Evolutionary conservation across 2,113 vertebrate species (phyloP).

Genomic region (Ondatra zibethicus): DNA sequence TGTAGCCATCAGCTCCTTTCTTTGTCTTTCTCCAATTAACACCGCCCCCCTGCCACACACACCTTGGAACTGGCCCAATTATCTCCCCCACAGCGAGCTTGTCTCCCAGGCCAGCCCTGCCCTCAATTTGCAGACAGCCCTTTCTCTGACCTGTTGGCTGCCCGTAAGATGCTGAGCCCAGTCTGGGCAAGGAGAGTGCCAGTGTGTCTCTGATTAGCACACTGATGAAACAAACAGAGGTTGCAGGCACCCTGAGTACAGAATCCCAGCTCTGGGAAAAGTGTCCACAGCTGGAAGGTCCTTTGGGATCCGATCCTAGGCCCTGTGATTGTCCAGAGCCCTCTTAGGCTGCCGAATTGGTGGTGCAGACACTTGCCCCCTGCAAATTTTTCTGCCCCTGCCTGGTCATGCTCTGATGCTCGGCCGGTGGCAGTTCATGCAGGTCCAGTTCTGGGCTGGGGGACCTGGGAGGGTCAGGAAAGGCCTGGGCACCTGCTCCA

Average conservation of each 20-base stretch:
- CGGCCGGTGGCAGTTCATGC: neutral
- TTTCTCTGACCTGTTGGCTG: neutral
- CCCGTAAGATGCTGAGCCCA: neutral
- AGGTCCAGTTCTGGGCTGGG: neutral
- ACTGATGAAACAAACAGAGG: neutral
- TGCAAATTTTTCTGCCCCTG: no score
- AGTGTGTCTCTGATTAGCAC: fast-evolving
- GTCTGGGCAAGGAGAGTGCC: neutral
- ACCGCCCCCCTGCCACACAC: fast-evolving
- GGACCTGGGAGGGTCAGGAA: neutral
- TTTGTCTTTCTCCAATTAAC: neutral
- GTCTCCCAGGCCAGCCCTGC: neutral
- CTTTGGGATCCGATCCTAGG: no score
- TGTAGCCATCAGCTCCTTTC: neutral
- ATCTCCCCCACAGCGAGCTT: neutral
- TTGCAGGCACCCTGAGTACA: fast-evolving
- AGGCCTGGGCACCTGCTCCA: fast-evolving
- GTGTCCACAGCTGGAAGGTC: neutral
- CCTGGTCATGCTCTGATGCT: no score
- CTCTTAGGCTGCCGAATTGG: neutral
- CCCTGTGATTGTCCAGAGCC: fast-evolving
- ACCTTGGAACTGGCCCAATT: neutral
- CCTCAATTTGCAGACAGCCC: conserved; percentile 18
- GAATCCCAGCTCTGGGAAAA: neutral
- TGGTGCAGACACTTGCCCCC: neutral